Percentiles rank a stretch among this genome's conserved stretches.
These are phyloP conservation scores for Morpho achilles DNA, from an alignment of 2,888 invertebrate species.

Conservation along the genomic window DNA sequence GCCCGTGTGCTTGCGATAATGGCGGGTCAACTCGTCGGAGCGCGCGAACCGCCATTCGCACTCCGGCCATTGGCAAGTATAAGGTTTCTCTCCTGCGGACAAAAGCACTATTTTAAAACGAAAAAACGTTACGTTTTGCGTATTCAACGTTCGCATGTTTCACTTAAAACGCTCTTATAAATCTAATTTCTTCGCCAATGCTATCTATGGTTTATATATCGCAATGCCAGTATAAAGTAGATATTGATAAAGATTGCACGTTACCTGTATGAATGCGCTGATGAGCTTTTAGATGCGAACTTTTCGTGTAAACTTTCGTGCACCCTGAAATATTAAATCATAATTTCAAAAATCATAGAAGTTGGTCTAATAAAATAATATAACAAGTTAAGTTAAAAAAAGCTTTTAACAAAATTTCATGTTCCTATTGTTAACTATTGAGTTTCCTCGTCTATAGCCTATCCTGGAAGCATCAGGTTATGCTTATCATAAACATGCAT, in stretches of 20 bases:
- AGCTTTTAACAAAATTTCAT: too few species aligned
- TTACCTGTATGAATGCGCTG: slow-evolving; percentile 98
- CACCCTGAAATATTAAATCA: slow-evolving; percentile 84
- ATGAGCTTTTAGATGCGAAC: slow-evolving; percentile 98
- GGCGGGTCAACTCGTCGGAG: slow-evolving; percentile 96
- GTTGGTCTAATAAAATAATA: neutral
- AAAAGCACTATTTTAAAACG: slow-evolving; percentile 6
- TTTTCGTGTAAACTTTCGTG: slow-evolving; percentile 98
- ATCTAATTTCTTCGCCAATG: slow-evolving; percentile 16
- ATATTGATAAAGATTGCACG: slow-evolving; percentile 5
- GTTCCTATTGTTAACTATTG: too few species aligned
- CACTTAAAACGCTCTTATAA: neutral
- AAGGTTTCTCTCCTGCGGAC: slow-evolving; percentile 95
- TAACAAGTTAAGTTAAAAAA: too few species aligned
- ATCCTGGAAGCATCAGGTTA: too few species aligned
- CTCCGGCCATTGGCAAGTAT: slow-evolving; percentile 98
- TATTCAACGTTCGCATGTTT: neutral
- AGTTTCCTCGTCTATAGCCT: too few species aligned
- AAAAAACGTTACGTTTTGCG: neutral
- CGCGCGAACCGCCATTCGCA: slow-evolving; percentile 98
- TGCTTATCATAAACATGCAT: too few species aligned
- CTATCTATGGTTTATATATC: slow-evolving; percentile 10
- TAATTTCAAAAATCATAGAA: neutral
- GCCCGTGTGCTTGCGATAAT: slow-evolving; percentile 98
- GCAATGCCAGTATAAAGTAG: slow-evolving; percentile 19